Conservation (phyloP, 2,888 invertebrate genomes). For the Pemphredon lugubris region DNA sequence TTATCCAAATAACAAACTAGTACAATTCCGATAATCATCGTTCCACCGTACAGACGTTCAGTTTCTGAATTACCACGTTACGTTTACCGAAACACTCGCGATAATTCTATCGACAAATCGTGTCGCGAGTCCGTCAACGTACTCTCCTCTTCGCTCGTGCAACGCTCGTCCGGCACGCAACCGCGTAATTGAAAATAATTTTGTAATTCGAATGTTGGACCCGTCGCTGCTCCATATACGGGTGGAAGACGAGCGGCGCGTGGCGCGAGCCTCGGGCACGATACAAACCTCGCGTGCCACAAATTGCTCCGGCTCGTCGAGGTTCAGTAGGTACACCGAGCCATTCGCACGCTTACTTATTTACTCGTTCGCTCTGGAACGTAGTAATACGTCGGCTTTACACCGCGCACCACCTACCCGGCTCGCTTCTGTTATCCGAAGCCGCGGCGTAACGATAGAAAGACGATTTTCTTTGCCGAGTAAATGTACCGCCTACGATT, state of each 20-base stretch:
- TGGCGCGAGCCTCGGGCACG: constrained; percentile 67
- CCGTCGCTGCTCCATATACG: constrained; percentile 21
- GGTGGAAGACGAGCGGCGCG: constrained; percentile 66
- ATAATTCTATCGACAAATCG: too few relatives aligned
- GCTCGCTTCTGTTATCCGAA: constrained; percentile 25
- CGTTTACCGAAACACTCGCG: too few relatives aligned
- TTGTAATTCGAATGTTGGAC: neutral
- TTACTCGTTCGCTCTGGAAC: constrained; percentile 65
- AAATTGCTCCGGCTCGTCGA: constrained; percentile 72
- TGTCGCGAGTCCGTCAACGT: too few relatives aligned
- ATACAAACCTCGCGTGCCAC: constrained; percentile 77
- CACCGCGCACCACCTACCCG: constrained; percentile 21
- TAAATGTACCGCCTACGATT: constrained; percentile 34
- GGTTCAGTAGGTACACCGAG: constrained; percentile 53
- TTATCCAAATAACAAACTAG: too few relatives aligned
- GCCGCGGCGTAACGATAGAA: constrained; percentile 31
- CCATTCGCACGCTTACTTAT: constrained; percentile 69
- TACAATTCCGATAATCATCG: too few relatives aligned
- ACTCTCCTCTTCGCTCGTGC: too few relatives aligned
- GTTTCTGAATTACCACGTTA: too few relatives aligned
- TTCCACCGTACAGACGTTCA: too few relatives aligned
- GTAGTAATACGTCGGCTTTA: constrained; percentile 47
- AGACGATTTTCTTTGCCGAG: constrained; percentile 28
- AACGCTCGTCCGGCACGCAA: too few relatives aligned
- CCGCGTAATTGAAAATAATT: too few relatives aligned